Conservation (phyloP, 2,888 invertebrate genomes). For the Teinopalpus imperialis region DNA sequence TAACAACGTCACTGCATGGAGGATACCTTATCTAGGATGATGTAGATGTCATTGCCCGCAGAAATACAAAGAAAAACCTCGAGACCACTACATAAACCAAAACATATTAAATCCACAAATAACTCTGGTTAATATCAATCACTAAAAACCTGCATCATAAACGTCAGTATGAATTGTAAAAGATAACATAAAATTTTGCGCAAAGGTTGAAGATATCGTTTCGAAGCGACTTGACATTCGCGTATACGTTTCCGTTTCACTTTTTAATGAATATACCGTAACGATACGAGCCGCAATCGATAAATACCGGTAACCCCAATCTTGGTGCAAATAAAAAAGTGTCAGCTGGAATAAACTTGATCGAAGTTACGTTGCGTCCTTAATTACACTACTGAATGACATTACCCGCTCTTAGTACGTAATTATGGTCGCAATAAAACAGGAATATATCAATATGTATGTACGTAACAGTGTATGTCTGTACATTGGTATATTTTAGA, state of each 20-base stretch:
- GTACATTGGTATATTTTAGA: background rate
- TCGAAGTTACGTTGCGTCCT: constrained; percentile 15
- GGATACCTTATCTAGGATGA: too few species aligned
- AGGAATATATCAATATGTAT: background rate
- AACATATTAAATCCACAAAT: too few species aligned
- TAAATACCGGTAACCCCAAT: constrained; percentile 23
- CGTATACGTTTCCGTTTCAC: constrained; percentile 14
- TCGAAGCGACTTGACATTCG: background rate
- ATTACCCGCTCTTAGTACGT: constrained; percentile 17
- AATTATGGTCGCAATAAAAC: constrained; percentile 9
- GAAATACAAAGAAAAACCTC: too few species aligned
- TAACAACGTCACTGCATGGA: too few species aligned
- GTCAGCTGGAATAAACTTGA: constrained; percentile 20
- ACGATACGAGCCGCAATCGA: constrained; percentile 15
- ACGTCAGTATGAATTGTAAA: background rate
- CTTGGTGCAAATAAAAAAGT: constrained; percentile 12
- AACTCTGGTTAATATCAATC: too few species aligned
- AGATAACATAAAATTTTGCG: background rate
- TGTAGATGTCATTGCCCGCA: too few species aligned
- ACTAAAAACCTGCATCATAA: too few species aligned
- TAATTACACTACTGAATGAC: constrained; percentile 21
- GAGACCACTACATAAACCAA: too few species aligned
- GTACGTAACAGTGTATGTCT: background rate
- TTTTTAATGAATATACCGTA: constrained; percentile 18
- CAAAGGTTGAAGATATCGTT: constrained; percentile 12